A percentile compares a stretch with the other conserved stretches of the same genome.
Conservation (phyloP, 2,113 vertebrate genomes). For the Bombycilla garrulus region DNA sequence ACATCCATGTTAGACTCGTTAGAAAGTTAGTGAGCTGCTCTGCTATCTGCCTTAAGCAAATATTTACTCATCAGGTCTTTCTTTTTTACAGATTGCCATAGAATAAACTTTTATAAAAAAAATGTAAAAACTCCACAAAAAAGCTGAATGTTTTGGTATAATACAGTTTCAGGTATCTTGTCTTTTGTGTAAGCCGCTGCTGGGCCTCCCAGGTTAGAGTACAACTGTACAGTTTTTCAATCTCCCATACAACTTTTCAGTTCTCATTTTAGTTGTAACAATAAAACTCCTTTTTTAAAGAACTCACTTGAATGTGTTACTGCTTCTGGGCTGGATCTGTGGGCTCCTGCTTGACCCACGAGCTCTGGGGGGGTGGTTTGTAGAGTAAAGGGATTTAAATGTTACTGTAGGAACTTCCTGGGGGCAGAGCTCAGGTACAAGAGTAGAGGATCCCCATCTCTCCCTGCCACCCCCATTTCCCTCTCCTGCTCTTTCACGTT, state of each 20-base stretch:
- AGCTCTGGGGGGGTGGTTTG: accelerated
- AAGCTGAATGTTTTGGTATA: conserved; percentile 72
- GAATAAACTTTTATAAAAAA: conserved; percentile 72
- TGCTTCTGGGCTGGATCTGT: neutral
- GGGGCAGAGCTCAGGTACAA: neutral
- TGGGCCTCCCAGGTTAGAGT: conserved; percentile 72
- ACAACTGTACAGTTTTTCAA: conserved; percentile 74
- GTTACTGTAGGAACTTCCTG: neutral
- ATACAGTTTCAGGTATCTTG: conserved; percentile 70
- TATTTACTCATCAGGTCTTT: conserved; percentile 76
- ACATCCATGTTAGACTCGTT: conserved; percentile 62
- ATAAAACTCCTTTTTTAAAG: conserved; percentile 79
- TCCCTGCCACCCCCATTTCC: neutral
- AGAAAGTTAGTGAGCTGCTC: conserved; percentile 76
- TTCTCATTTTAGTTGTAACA: conserved; percentile 80
- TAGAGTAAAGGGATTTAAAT: neutral
- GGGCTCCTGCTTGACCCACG: neutral
- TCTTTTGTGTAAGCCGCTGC: conserved; percentile 71
- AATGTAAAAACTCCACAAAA: conserved; percentile 22
- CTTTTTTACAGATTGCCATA: conserved; percentile 76
- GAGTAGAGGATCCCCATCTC: neutral
- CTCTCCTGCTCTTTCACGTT: accelerated
- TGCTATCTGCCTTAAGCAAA: conserved; percentile 82
- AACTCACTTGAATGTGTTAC: neutral
- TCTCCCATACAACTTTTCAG: conserved; percentile 71